phyloP scores from a whole-genome alignment of 1,140 invertebrate species.

The Aphidius ervi region DNA sequence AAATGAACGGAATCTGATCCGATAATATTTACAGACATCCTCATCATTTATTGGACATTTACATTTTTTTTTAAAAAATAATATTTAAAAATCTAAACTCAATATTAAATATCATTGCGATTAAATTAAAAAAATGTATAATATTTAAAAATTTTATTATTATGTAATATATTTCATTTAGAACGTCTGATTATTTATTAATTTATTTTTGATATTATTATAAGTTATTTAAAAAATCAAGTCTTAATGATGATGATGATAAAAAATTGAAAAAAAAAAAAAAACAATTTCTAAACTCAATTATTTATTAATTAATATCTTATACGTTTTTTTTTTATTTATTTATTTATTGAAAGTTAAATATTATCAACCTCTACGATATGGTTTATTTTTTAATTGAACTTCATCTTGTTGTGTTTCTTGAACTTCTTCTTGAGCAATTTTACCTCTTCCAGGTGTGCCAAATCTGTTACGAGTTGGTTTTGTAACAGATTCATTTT shows the following conservation, averaged over 20 bases:
- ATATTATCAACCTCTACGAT: slow-evolving; percentile 35
- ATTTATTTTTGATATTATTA: too few species aligned
- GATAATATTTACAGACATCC: slow-evolving; percentile 23
- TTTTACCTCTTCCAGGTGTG: slow-evolving; percentile 27
- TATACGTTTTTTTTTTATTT: too few species aligned
- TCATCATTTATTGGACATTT: background rate
- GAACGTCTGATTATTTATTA: too few species aligned
- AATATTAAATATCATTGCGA: background rate
- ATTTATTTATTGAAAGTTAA: slow-evolving; percentile 6
- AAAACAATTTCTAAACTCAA: background rate
- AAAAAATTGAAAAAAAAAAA: background rate
- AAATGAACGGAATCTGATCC: slow-evolving; percentile 24
- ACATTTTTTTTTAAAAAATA: background rate
- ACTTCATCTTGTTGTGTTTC: slow-evolving; percentile 41
- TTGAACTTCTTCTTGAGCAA: slow-evolving; percentile 37
- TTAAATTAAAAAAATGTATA: background rate
- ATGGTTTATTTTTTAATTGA: slow-evolving; percentile 40
- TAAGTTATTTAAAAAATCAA: background rate
- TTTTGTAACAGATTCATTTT: slow-evolving; percentile 25
- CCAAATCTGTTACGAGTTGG: slow-evolving; percentile 36
- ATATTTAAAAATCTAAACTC: too few species aligned
- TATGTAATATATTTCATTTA: too few species aligned
- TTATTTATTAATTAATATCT: background rate
- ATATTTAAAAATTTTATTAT: background rate
- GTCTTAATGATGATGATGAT: slow-evolving; percentile 2